Conservation (phyloP, 2,113 vertebrate genomes). For the Antigone vipio region DNA sequence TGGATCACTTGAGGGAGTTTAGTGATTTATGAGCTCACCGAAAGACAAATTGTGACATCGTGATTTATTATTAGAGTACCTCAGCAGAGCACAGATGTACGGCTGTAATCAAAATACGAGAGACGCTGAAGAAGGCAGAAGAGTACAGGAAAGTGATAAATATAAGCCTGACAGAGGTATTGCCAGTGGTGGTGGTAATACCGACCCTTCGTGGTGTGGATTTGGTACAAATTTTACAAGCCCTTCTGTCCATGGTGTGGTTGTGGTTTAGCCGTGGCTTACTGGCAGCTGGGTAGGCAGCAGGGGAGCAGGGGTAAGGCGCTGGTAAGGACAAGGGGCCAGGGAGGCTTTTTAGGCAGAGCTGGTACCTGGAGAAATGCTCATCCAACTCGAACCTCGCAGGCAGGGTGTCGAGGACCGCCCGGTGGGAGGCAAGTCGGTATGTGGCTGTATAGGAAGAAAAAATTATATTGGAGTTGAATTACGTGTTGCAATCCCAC, state of each 20-base stretch:
- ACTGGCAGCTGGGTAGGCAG: no score
- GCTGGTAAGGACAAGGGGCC: background rate
- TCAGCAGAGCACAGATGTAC: background rate
- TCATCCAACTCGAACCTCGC: background rate
- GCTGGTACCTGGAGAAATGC: background rate
- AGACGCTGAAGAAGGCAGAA: background rate
- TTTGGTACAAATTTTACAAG: background rate
- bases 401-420: background rate
- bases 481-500: background rate
- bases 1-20: background rate
- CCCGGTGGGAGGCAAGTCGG: accelerated
- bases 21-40: background rate
- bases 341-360: background rate
- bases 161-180: background rate
- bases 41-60: background rate
- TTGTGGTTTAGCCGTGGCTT: background rate
- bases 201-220: accelerated
- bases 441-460: background rate
- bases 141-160: background rate
- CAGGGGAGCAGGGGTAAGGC: accelerated
- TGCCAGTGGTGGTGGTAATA: background rate
- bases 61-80: background rate
- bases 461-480: background rate
- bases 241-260: accelerated
- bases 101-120: background rate